Evolutionary conservation across 2,888 invertebrate species (phyloP).

Genomic region (Sarcophaga carnaria): DNA sequence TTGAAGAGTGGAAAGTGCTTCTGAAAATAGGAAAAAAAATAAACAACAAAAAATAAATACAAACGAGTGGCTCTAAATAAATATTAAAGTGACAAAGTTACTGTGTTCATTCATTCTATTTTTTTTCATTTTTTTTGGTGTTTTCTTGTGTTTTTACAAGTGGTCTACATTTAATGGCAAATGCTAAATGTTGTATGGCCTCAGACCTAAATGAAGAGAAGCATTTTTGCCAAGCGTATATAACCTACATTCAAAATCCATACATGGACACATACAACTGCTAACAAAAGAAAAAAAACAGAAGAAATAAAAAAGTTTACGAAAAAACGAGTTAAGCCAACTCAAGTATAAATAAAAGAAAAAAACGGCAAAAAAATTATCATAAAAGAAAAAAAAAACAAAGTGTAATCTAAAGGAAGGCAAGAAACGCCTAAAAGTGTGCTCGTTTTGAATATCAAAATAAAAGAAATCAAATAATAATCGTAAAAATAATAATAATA

Average conservation of each 20-base stretch:
- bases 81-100: constrained; percentile 23
- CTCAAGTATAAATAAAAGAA: constrained; percentile 42
- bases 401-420: constrained; percentile 23
- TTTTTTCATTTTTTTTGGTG: not conserved
- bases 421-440: constrained; percentile 60
- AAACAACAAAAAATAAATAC: not conserved
- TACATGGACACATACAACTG: constrained; percentile 27
- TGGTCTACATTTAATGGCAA: constrained; percentile 6
- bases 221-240: constrained; percentile 37
- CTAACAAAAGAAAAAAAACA: not conserved
- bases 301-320: constrained; percentile 23
- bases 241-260: constrained; percentile 57
- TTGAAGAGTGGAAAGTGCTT: constrained; percentile 24
- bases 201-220: constrained; percentile 23
- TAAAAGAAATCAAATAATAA: not conserved
- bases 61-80: constrained; percentile 10
- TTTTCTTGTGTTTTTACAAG: constrained; percentile 3
- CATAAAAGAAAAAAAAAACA: constrained; percentile 27
- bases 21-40: not conserved
- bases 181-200: constrained; percentile 10
- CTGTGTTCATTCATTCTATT: not conserved
- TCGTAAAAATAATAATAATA: not conserved
- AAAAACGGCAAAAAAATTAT: constrained; percentile 22
- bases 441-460: constrained; percentile 14
- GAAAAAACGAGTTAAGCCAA: constrained; percentile 48